Percentiles rank a stretch among this genome's conserved stretches.
Conservation (phyloP, 2,797 vertebrate genomes). For the Lerista edwardsae region DNA sequence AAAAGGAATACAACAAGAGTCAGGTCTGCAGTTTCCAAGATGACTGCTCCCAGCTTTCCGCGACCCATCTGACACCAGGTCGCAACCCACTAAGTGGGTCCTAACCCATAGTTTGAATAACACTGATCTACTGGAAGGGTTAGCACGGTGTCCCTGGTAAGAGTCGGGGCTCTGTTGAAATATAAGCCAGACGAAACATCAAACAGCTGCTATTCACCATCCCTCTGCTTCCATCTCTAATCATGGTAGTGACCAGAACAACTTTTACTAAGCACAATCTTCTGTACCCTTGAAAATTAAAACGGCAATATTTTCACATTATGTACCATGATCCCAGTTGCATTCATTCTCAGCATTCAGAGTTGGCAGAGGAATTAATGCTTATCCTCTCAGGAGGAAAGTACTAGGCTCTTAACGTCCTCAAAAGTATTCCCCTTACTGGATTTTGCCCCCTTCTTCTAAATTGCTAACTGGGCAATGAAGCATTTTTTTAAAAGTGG, state of each 20-base stretch:
- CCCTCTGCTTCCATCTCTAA: conserved; percentile 54
- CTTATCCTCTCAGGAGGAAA: neutral
- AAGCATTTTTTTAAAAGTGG: too few relatives aligned
- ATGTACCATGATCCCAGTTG: neutral
- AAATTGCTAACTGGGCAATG: neutral
- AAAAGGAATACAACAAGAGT: too few relatives aligned
- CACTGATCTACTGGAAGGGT: neutral
- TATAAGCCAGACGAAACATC: conserved; percentile 39
- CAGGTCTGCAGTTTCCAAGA: too few relatives aligned
- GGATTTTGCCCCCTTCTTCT: neutral
- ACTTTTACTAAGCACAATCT: conserved; percentile 22
- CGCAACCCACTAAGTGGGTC: too few relatives aligned
- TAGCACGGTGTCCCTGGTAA: neutral
- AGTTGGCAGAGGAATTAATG: neutral
- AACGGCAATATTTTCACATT: neutral
- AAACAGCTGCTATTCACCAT: conserved; percentile 58
- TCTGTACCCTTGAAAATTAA: conserved; percentile 40
- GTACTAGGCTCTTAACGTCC: neutral
- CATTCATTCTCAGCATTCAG: fast-evolving
- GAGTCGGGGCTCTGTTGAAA: conserved; percentile 40
- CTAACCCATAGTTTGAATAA: too few relatives aligned
- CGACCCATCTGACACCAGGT: too few relatives aligned
- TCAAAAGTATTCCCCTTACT: neutral
- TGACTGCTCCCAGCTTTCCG: too few relatives aligned
- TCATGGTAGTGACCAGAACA: conserved; percentile 45